phyloP scores from a whole-genome alignment of 2,888 invertebrate genomes.

The Schizaphis graminum region DNA sequence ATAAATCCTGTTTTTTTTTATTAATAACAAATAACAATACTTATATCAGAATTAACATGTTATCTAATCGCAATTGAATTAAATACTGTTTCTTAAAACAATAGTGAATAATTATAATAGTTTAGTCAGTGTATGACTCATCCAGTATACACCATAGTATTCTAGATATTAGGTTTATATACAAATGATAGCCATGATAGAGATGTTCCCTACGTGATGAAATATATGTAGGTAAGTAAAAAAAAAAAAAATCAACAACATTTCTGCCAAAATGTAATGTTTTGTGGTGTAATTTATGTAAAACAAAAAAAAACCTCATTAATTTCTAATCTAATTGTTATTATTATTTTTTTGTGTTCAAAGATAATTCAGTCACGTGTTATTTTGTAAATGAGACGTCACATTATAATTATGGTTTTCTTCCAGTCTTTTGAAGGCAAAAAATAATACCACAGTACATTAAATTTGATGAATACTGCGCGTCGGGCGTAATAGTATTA shows the following conservation, averaged over 20 bases:
- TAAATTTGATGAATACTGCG: slow-evolving; percentile 48
- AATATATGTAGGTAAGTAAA: too few species aligned
- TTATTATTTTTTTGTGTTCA: neutral
- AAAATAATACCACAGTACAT: slow-evolving; percentile 50
- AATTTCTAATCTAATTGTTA: slow-evolving; percentile 42
- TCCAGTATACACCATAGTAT: neutral
- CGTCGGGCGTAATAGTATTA: neutral
- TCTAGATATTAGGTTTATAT: neutral
- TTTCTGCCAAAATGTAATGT: neutral
- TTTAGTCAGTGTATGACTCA: neutral
- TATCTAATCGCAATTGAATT: neutral
- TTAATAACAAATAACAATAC: neutral
- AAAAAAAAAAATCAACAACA: neutral
- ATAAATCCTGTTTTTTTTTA: neutral
- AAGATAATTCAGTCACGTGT: slow-evolving; percentile 37
- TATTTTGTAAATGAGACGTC: slow-evolving; percentile 49
- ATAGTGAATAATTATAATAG: neutral
- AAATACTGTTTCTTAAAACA: neutral
- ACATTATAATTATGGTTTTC: slow-evolving; percentile 43
- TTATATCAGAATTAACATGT: neutral
- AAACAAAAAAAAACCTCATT: slow-evolving; percentile 25
- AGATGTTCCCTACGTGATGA: neutral
- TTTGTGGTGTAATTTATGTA: neutral
- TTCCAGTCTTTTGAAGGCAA: neutral
- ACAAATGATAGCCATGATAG: neutral